Evolutionary conservation across 2,797 vertebrate genomes (phyloP), one percentile per base, ranked within the genome.

Genomic region (Myotis vivesi): DNA sequence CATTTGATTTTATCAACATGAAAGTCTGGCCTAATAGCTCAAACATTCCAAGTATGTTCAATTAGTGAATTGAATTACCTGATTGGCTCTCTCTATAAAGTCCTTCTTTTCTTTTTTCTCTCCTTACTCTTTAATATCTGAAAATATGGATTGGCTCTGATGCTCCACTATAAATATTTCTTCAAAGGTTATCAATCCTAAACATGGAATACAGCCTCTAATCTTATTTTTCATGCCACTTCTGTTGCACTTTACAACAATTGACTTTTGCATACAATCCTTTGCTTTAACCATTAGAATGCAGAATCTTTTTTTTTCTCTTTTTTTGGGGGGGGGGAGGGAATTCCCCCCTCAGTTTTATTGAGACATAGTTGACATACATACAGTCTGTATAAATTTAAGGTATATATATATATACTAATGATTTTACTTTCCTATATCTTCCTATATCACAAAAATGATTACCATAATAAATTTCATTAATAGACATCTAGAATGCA

Each of bases 1-100:
- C 41, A 33, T 79, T 73, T 83, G 69, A 88, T 90, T 68, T 90
- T 87, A 92, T 85, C 55, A 12, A 80, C 62, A 16, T 93, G 10
- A 76, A 93, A 28, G 16, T 41, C 13, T 25, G 36, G 11, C 46
- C 44, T 38, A 64, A 41, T n/a, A 64, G 25, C 68, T 77, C 68
- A 76, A 69, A 38, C 22, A 28, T 92, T 91, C 16, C 51, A 89
- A 81, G 44, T 77, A 41, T 11, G 15, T 71, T 30, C 25, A 57
- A 23, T 72, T 87, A 49, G 44, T 33, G 22, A 69, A 55, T 59
- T 53, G n/a, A 86, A 76, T 85, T 66, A n/a, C 44, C 64, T 71
- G 36, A 38, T 46, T 66, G 30, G 11, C 28, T 93, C 22, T 44
- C 23, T 53, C 2, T 12, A 20, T 41, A 20, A 55, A 80, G 20